Evolutionary conservation across 2,113 vertebrate genomes (phyloP), one percentile per base, ranked within the genome.

Genomic region (Chloebia gouldiae): DNA sequence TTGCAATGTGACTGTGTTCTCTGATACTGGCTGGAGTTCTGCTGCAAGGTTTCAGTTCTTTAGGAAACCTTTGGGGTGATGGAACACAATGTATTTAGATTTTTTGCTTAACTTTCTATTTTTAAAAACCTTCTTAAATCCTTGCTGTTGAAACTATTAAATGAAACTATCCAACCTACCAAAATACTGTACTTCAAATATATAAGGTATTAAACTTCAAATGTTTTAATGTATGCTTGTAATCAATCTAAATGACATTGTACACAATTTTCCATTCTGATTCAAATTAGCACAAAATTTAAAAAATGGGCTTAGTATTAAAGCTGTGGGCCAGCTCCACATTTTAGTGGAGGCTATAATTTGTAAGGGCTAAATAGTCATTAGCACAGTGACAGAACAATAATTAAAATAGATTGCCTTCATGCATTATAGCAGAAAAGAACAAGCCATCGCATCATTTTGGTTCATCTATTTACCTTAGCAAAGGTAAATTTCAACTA

Each of bases 401-500:
- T 93, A 95, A 94, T 91, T 91, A 82, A 81, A 95, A 94, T 78
- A 53, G 70, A 95, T 70, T 88, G 44, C 28, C 8, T 84, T 90
- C 86, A 93, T 93, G 72, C n/a, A 53, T 18, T 69, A 33, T 59
- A 63, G 63, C n/a, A 68, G 65, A 66, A 81, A 61, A 70, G 11
- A 60, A 76, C 68, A 69, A 53, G 2, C 1, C 20, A 42, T 37
- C 65, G 5, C 10, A 23, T 79, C 1, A 22, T 54, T 86, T 70
- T 63, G 2, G 47, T 57, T 91, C 9, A 13, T 42, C 44, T 91
- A 59, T 28, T 86, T 71, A 59, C 35, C 30, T 84, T 72, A 94
- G 39, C 7, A 88, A 79, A 49, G 39, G 13, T 56, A 75, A 94
- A 61, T 93, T 95, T 80, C 12, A 71, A 54, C 9, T 81, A 35